Evolutionary conservation across 2,797 vertebrate genomes (phyloP).

Genomic region (Oophaga sylvatica): DNA sequence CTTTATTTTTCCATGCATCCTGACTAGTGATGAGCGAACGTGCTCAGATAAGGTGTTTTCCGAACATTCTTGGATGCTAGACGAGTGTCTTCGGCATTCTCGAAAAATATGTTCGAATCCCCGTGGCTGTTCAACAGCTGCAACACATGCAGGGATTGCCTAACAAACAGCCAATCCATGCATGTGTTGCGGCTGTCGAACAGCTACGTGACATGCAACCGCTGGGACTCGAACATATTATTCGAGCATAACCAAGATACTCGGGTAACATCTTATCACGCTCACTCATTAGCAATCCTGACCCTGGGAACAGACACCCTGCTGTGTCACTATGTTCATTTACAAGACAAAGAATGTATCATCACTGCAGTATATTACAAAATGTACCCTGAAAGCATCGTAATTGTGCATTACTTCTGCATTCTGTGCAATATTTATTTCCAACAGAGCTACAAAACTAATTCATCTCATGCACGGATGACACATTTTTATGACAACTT

Average conservation of each 20-base stretch:
- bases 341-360: constrained; percentile 12
- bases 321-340: constrained; percentile 23
- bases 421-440: neutral
- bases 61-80: no score
- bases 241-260: no score
- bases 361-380: neutral
- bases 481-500: constrained; percentile 28
- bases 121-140: no score
- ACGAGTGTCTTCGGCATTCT: no score
- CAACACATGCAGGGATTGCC: no score
- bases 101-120: no score
- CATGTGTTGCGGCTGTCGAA: no score
- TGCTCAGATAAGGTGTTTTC: no score
- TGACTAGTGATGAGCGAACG: neutral
- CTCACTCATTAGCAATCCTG: no score
- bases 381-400: neutral
- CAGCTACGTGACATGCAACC: no score
- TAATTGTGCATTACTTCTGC: constrained; percentile 2
- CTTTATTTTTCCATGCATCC: neutral
- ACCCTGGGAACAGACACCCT: neutral
- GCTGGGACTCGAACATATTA: no score
- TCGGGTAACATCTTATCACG: neutral
- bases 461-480: constrained; percentile 27
- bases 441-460: neutral
- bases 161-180: no score